Percentiles rank a stretch among this genome's conserved stretches.
Evolutionary conservation across 2,888 invertebrate genomes (phyloP).

Genomic region (Orthosia gothica): DNA sequence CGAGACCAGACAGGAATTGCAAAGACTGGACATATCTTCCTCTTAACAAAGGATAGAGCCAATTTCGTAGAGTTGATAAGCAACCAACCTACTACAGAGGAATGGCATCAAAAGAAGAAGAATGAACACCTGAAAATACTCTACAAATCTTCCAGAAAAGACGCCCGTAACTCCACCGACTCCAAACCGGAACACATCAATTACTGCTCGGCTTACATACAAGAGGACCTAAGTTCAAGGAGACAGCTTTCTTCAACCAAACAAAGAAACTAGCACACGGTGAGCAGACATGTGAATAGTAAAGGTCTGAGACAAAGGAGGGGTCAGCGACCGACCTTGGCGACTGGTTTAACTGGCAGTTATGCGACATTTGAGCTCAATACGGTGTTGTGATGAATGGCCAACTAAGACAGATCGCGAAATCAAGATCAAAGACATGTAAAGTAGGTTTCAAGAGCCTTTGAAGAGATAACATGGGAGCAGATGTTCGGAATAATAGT

Average conservation of each 20-base stretch:
- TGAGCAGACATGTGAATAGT: constrained; percentile 40
- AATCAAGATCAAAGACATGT: constrained; percentile 49
- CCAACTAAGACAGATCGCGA: not conserved
- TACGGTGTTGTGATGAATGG: constrained; percentile 43
- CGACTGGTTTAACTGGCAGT: constrained; percentile 45
- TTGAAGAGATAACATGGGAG: not conserved
- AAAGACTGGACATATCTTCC: not conserved
- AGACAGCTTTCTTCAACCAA: constrained; percentile 15
- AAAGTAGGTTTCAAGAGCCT: not conserved
- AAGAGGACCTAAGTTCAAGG: constrained; percentile 23
- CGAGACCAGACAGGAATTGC: not conserved
- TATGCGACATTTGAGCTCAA: constrained; percentile 48
- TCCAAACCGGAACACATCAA: not conserved
- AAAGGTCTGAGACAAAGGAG: constrained; percentile 57
- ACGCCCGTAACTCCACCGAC: not conserved
- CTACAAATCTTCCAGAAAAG: not conserved
- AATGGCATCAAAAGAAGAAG: not conserved
- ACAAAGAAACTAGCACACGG: constrained; percentile 45
- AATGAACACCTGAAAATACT: not conserved
- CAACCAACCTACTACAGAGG: not conserved
- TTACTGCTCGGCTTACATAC: not conserved
- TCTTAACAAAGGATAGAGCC: not conserved
- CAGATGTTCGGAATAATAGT: not conserved
- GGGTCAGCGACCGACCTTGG: constrained; percentile 61
- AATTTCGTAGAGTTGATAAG: not conserved